Conservation (phyloP, 2,888 invertebrate species). For the Stenoptilia bipunctidactyla region DNA sequence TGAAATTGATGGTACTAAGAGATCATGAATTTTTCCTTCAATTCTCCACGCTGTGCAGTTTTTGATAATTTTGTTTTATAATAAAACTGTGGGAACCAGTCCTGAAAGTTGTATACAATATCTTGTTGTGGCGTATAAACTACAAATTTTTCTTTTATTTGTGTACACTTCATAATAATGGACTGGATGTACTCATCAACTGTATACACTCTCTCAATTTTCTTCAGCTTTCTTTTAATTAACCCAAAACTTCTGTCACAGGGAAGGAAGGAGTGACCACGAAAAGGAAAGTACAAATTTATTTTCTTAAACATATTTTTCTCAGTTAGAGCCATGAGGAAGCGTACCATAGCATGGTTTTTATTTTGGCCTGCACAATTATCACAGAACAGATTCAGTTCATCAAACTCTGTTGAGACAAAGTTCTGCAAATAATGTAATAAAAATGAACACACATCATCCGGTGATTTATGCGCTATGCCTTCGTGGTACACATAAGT, state of each 20-base stretch:
- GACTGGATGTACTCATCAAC: too few species aligned
- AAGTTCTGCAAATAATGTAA: constrained; percentile 10
- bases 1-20: constrained; percentile 4
- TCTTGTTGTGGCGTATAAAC: neutral
- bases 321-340: neutral
- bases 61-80: constrained; percentile 3
- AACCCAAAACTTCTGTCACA: constrained; percentile 12
- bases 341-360: constrained; percentile 8
- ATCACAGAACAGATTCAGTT: constrained; percentile 11
- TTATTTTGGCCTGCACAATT: constrained; percentile 12
- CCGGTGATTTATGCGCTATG: constrained; percentile 6
- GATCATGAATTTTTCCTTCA: constrained; percentile 4
- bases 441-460: constrained; percentile 11
- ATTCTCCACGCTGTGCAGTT: constrained; percentile 3
- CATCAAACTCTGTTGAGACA: constrained; percentile 7
- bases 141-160: neutral
- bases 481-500: constrained; percentile 8
- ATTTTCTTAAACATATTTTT: constrained; percentile 12
- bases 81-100: constrained; percentile 4
- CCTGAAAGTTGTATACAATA: constrained; percentile 2
- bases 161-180: neutral
- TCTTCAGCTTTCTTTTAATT: neutral
- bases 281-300: constrained; percentile 10
- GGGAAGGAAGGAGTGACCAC: constrained; percentile 12
- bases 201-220: too few species aligned